A percentile compares a stretch with the other conserved stretches of the same genome.
These are phyloP conservation scores for Bradynema listronoti DNA, from an alignment of 1,140 invertebrate genomes.

Conservation along the genomic window DNA sequence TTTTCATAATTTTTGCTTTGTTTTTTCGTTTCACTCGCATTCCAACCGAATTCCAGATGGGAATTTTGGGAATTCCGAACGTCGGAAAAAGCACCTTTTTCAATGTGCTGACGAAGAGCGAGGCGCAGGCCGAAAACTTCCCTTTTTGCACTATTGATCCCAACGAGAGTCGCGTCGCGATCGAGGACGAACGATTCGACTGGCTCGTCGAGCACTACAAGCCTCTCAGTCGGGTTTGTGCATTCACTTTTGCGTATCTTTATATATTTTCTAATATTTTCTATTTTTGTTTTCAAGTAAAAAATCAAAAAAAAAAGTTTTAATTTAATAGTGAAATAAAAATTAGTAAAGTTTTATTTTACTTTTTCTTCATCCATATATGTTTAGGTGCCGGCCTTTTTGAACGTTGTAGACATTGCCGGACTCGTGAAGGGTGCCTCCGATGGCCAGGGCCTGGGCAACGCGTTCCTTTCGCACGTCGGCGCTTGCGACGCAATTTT, in stretches of 20 bases:
- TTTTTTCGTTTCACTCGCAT: constrained; percentile 17
- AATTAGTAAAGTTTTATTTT: too few species aligned
- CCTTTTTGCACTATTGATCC: constrained; percentile 97
- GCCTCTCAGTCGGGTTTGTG: constrained; percentile 66
- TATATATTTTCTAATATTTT: too few species aligned
- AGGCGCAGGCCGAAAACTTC: constrained; percentile 90
- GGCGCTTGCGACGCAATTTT: constrained; percentile 98
- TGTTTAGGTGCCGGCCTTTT: constrained; percentile 85
- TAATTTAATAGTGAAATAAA: too few species aligned
- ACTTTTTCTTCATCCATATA: too few species aligned
- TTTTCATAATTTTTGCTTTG: constrained; percentile 1
- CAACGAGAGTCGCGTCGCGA: constrained; percentile 97
- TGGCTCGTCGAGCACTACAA: constrained; percentile 87
- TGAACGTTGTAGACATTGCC: constrained; percentile 96
- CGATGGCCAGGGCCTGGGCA: constrained; percentile 94
- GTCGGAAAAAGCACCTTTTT: constrained; percentile 89
- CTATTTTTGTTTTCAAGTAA: too few species aligned
- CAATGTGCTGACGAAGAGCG: constrained; percentile 90
- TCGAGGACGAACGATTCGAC: constrained; percentile 87
- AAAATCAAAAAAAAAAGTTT: too few species aligned
- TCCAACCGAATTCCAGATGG: constrained; percentile 36
- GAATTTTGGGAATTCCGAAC: constrained; percentile 55
- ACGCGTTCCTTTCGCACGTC: constrained; percentile 85
- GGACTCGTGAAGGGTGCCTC: constrained; percentile 94
- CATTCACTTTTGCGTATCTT: too few species aligned